Conservation (phyloP, 2,113 vertebrate genomes). For the Trematomus loennbergii region DNA sequence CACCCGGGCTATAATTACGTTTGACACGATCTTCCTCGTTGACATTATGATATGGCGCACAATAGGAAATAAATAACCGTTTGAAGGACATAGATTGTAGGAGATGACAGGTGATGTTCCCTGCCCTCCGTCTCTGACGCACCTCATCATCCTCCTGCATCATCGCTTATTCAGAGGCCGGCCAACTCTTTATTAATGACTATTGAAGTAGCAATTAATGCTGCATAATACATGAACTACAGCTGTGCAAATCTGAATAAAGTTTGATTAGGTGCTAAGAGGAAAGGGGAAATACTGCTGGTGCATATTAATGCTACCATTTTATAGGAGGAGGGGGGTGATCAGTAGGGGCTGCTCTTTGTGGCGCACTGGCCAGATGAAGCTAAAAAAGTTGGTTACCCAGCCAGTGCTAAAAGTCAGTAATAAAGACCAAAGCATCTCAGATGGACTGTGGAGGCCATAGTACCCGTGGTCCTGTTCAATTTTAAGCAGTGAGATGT, state of each 20-base stretch:
- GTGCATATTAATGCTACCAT: slow-evolving; percentile 81
- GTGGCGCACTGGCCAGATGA: slow-evolving; percentile 17
- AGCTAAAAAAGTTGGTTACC: slow-evolving; percentile 33
- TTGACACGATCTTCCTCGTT: slow-evolving; percentile 47
- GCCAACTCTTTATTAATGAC: slow-evolving; percentile 84
- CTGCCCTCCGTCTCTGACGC: slow-evolving; percentile 49
- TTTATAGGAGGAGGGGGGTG: slow-evolving; percentile 27
- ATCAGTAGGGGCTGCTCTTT: background rate
- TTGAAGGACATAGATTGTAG: slow-evolving; percentile 61
- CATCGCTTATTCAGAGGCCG: slow-evolving; percentile 72
- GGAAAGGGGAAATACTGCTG: slow-evolving; percentile 71
- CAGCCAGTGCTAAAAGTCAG: slow-evolving; percentile 33
- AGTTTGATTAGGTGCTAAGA: slow-evolving; percentile 84
- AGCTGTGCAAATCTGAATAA: slow-evolving; percentile 86
- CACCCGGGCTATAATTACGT: slow-evolving; percentile 44
- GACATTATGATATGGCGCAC: slow-evolving; percentile 58
- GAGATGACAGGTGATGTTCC: slow-evolving; percentile 54
- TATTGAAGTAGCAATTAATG: slow-evolving; percentile 85
- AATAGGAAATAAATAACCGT: slow-evolving; percentile 65
- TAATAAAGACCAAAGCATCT: slow-evolving; percentile 40
- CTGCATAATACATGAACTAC: slow-evolving; percentile 88
- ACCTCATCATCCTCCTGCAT: slow-evolving; percentile 59
- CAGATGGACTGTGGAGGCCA: slow-evolving; percentile 30
- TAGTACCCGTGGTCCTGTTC: slow-evolving; percentile 32
- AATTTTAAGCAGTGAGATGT: slow-evolving; percentile 43